Percentiles rank a stretch among this genome's conserved stretches.
Conservation (phyloP, 23 tunicate genomes). For the Styela clava region DNA sequence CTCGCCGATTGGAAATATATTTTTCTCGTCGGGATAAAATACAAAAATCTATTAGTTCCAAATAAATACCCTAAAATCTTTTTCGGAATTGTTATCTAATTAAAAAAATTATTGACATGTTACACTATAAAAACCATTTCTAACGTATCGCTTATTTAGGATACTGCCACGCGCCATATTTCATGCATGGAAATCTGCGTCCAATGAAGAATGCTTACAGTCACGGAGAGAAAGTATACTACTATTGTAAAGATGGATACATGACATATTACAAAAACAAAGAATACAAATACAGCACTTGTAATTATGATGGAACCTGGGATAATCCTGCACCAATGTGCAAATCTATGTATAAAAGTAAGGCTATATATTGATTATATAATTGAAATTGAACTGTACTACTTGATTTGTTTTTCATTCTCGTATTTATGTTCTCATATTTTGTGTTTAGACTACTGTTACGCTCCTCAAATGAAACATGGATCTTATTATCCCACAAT, state of each 20-base stretch:
- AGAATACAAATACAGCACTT: conserved; percentile 9
- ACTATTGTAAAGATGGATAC: conserved; percentile 17
- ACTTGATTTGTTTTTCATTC: background rate
- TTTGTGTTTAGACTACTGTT: conserved; percentile 8
- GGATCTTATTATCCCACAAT: background rate
- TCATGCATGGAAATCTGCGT: conserved; percentile 11
- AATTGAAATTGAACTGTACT: background rate
- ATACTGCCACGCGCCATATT: background rate
- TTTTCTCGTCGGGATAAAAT: no score
- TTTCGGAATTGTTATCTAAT: background rate
- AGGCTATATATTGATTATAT: background rate
- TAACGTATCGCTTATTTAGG: background rate
- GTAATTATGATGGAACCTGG: conserved; percentile 20
- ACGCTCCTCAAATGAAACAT: conserved; percentile 10
- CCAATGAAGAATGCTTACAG: conserved; percentile 10
- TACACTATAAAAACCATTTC: no score
- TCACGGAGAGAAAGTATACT: conserved; percentile 18
- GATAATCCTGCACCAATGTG: conserved; percentile 16
- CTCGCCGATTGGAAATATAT: no score
- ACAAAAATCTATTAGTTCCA: background rate
- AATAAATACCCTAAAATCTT: background rate
- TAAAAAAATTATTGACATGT: no score
- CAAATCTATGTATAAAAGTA: conserved; percentile 25
- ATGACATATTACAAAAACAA: conserved; percentile 3
- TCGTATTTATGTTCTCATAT: background rate